Percentiles rank a stretch among this genome's conserved stretches.
Evolutionary conservation across 2,113 vertebrate species (phyloP).

Genomic region (Pollachius pollachius): DNA sequence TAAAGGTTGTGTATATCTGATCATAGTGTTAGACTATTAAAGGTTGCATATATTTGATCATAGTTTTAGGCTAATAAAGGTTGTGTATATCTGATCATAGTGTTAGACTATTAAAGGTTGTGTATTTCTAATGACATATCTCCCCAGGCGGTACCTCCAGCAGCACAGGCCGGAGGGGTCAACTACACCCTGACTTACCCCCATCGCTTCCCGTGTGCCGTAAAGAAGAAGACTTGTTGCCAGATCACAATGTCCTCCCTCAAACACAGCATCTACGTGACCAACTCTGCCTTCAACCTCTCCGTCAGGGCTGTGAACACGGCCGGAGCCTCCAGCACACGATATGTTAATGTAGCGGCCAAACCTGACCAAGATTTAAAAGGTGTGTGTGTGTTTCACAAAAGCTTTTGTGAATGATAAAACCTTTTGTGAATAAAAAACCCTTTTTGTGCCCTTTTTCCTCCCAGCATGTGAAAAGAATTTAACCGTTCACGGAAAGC

Average conservation of each 20-base stretch:
- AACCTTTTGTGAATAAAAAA: neutral
- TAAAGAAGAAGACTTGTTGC: neutral
- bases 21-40: too few relatives aligned
- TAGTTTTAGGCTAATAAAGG: too few relatives aligned
- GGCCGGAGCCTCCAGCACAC: slow-evolving; percentile 43
- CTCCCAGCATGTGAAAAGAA: slow-evolving; percentile 47
- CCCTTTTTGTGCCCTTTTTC: neutral
- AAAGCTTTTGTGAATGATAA: neutral
- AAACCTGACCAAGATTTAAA: slow-evolving; percentile 24
- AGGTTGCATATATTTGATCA: too few relatives aligned
- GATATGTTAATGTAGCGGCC: slow-evolving; percentile 22
- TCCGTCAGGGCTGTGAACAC: slow-evolving; percentile 45
- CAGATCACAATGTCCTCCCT: neutral
- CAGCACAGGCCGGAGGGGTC: slow-evolving; percentile 29
- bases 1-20: too few relatives aligned
- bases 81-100: too few relatives aligned
- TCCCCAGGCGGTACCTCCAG: slow-evolving; percentile 31
- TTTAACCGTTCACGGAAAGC: neutral
- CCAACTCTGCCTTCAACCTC: slow-evolving; percentile 48
- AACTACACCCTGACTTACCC: slow-evolving; percentile 20
- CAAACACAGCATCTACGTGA: slow-evolving; percentile 21
- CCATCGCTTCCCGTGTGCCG: slow-evolving; percentile 35
- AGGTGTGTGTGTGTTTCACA: slow-evolving; percentile 28
- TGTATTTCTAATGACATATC: slow-evolving; percentile 22
- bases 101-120: neutral